Base-by-base conservation (phyloP, 2,113 vertebrate genomes). In the Python bivittatus region DNA sequence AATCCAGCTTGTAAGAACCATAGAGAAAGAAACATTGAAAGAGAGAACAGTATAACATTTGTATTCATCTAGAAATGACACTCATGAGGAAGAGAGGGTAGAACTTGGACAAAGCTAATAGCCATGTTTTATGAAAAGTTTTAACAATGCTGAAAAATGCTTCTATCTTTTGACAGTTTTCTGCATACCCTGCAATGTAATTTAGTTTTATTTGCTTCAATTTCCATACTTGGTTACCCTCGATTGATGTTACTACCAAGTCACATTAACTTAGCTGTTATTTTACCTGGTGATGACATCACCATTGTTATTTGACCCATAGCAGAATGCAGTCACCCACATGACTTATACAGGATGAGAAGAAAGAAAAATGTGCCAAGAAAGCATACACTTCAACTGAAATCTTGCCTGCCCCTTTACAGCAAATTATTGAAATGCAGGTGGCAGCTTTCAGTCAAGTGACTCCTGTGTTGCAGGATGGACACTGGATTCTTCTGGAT, bases 1-100 rank as follows among this genome's bases (percentile, higher is more conserved):
- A 60, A 42, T n/a, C 90, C 93, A 94, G 42, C 91, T 53, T 53
- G 2, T 58, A 93, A 90, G 8, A 94, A 11, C 11, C 72, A 93
- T 15, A 11, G 56, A 54, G 42, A 52, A 44, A 57, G 53, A 57
- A n/a, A 90, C n/a, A 33, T 23, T 15, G 33, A 83, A 48, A 38
- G 44, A 33, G 58, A 89, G 42, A 89, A 44, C 88, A 20, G 29
- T 3, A 87, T 93, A 93, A 93, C 22, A 86, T 61, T 57, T 54
- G 5, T 29, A 7, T 88, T 57, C 52, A 90, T 90, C 92, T 92
- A 54, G 91, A 89, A 89, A 12, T 79, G 79, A 20, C 56, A 88
- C 17, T 86, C 52, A 17, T 1, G 1, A 57, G 68, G 1, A 56
- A 53, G 38, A 88, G 17, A 56, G 38, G 33, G 15, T 84, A 61